Conservation (phyloP, 1,140 invertebrate genomes). For the Euwallacea fornicatus region DNA sequence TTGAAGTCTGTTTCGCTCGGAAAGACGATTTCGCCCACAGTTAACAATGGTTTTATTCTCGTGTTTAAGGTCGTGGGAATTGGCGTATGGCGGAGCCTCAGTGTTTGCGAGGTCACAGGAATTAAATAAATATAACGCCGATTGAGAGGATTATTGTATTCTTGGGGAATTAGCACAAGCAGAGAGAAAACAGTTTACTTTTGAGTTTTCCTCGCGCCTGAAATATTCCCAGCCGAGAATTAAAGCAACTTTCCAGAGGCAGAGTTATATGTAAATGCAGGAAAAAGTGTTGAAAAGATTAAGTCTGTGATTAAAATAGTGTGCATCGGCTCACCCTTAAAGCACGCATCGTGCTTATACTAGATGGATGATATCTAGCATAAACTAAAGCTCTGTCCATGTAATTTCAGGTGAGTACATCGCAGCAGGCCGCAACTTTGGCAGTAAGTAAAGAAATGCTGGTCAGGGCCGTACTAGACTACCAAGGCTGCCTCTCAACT, state of each 20-base stretch:
- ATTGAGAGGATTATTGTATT: conserved; percentile 21
- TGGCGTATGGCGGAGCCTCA: conserved; percentile 14
- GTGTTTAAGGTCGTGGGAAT: conserved; percentile 30
- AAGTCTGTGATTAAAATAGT: conserved; percentile 6
- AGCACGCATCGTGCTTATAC: background rate
- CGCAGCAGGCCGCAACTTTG: conserved; percentile 14
- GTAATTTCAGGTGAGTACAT: conserved; percentile 27
- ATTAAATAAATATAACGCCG: conserved; percentile 28
- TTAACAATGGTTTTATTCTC: conserved; percentile 27
- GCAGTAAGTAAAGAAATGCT: conserved; percentile 30
- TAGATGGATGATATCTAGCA: no score
- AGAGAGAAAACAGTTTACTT: conserved; percentile 8
- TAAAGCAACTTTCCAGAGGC: no score
- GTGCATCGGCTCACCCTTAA: background rate
- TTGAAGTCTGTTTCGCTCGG: conserved; percentile 3
- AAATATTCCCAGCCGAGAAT: background rate
- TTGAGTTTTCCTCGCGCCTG: background rate
- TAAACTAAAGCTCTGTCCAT: no score
- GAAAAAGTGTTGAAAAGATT: background rate
- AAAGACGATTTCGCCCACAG: conserved; percentile 21
- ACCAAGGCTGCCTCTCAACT: conserved; percentile 31
- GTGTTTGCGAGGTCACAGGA: conserved; percentile 15
- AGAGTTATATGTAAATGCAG: no score
- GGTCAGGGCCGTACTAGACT: conserved; percentile 27
- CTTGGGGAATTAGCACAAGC: conserved; percentile 14